Conservation (phyloP, 2,113 vertebrate species). For the Beaufortia kweichowensis region DNA sequence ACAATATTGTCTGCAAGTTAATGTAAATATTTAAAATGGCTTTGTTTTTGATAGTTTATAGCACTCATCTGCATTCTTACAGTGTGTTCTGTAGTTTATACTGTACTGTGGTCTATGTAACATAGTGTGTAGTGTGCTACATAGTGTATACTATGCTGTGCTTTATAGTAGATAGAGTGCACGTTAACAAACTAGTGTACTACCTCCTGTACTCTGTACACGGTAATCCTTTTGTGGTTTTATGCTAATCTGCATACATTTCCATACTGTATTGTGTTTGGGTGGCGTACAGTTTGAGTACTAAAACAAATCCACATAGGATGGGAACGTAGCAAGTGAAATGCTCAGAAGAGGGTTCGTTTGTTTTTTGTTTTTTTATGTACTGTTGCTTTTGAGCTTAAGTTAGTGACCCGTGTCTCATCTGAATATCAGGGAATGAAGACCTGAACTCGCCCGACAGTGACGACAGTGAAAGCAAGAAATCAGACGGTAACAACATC, state of each 20-base stretch:
- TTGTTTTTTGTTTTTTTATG: constrained; percentile 5
- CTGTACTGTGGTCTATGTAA: background rate
- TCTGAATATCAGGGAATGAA: constrained; percentile 73
- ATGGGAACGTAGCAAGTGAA: background rate
- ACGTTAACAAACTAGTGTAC: background rate
- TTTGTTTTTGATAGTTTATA: background rate
- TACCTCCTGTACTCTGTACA: background rate
- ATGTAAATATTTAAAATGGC: background rate
- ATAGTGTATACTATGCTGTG: background rate
- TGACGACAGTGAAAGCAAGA: constrained; percentile 75
- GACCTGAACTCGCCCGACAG: constrained; percentile 68
- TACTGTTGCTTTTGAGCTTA: background rate
- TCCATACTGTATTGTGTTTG: background rate
- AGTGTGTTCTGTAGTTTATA: constrained; percentile 6
- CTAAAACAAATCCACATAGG: background rate
- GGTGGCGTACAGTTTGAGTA: too few relatives aligned
- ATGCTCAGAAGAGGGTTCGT: too few relatives aligned
- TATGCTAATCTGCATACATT: constrained; percentile 6
- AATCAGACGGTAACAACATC: constrained; percentile 59
- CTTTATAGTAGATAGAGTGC: background rate
- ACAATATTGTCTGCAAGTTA: background rate
- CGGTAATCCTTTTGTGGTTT: background rate
- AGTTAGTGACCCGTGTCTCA: constrained; percentile 43
- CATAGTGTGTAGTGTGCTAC: background rate
- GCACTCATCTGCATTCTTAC: background rate